Percentiles rank a stretch among this genome's conserved stretches.
These are phyloP conservation scores for Sebastes cheni DNA, from an alignment of 2,797 vertebrate species.

Conservation along the genomic window DNA sequence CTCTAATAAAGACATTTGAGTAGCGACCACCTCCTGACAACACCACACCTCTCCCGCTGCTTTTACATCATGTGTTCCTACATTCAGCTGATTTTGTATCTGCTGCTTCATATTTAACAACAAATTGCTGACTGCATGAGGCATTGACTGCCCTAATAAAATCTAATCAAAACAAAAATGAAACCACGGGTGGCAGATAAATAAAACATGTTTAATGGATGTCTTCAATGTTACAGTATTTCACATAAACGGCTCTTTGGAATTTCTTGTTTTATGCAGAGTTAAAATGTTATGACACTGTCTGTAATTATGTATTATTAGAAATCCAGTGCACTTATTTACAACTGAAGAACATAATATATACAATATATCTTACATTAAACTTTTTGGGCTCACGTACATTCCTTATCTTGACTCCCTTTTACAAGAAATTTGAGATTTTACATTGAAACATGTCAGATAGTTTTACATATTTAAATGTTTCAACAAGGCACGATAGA, in stretches of 20 bases:
- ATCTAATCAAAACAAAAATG: constrained; percentile 9
- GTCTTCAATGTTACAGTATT: constrained; percentile 16
- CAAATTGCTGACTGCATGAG: constrained; percentile 1
- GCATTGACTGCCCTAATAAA: not conserved
- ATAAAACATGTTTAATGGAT: constrained; percentile 23
- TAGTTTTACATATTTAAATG: not conserved
- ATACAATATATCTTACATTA: constrained; percentile 9
- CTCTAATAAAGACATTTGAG: not conserved
- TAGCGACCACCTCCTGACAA: not conserved
- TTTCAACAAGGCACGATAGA: constrained; percentile 5
- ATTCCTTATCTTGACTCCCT: not conserved
- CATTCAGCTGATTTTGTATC: constrained; percentile 27
- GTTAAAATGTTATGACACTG: not conserved
- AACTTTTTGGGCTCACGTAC: not conserved
- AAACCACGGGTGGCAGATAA: constrained; percentile 20
- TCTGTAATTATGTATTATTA: not conserved
- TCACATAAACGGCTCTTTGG: not conserved
- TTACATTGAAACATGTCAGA: not conserved
- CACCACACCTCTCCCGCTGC: not conserved
- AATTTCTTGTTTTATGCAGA: not conserved
- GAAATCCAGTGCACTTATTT: constrained; percentile 21
- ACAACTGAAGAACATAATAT: constrained; percentile 23
- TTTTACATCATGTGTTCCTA: not conserved
- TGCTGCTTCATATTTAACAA: constrained; percentile 17
- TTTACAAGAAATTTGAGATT: not conserved